phyloP scores from a whole-genome alignment of 1,140 invertebrate genomes.

The Lycorma delicatula region DNA sequence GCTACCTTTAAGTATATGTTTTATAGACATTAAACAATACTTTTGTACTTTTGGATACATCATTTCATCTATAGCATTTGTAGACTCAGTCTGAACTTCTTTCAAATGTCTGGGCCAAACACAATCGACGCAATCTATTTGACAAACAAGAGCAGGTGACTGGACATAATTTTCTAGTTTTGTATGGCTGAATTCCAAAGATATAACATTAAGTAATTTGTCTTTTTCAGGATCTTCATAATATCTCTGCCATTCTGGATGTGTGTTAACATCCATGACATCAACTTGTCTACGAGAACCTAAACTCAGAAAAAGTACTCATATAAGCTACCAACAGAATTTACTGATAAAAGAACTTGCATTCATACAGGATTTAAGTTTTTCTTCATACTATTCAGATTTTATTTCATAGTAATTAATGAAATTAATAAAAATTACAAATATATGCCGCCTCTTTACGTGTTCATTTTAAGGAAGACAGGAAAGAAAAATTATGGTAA shows the following conservation, averaged over 20 bases:
- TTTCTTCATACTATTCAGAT: too few species aligned
- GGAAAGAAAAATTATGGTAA: too few species aligned
- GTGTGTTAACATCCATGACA: slow-evolving; percentile 96
- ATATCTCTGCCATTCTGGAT: slow-evolving; percentile 80
- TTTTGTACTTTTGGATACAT: slow-evolving; percentile 97
- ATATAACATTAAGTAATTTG: slow-evolving; percentile 87
- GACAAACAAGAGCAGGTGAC: slow-evolving; percentile 75
- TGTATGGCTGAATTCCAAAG: slow-evolving; percentile 93
- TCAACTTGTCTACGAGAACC: slow-evolving; percentile 81
- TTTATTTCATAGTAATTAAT: too few species aligned
- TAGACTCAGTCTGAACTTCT: slow-evolving; percentile 83
- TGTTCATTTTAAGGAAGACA: too few species aligned
- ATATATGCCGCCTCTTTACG: too few species aligned
- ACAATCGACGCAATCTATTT: slow-evolving; percentile 95
- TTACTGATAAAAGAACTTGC: too few species aligned
- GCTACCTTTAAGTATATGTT: slow-evolving; percentile 85
- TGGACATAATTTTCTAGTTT: slow-evolving; percentile 90
- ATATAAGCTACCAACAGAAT: too few species aligned
- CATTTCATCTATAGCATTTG: slow-evolving; percentile 92
- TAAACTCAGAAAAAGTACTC: slow-evolving; percentile 21
- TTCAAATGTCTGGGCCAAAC: slow-evolving; percentile 94
- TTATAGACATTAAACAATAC: slow-evolving; percentile 96
- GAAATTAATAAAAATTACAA: too few species aligned
- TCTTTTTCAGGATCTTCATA: slow-evolving; percentile 84
- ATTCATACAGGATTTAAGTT: too few species aligned